Base-by-base conservation (phyloP, 2,888 invertebrate genomes). In the Rhingia campestris region DNA sequence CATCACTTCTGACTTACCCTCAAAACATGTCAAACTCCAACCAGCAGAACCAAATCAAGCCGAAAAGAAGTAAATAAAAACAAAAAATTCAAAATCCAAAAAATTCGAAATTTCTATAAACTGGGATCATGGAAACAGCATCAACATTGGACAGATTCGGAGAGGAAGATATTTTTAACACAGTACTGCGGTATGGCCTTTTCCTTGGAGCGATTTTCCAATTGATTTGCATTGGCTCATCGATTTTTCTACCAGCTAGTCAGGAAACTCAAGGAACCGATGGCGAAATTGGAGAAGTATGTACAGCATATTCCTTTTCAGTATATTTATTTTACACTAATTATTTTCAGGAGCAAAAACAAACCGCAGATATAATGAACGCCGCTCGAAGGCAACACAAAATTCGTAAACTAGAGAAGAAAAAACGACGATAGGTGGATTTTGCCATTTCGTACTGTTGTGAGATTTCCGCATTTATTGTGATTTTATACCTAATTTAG, bases 151-250 rank as follows among this genome's bases (percentile, higher is more conserved):
- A 89, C 63, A 90, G 89, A 86, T 90, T 89, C 66, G 89, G 86
- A 1, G 89, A 90, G 33, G 95, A 95, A 91, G 95, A 95, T 89
- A 91, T 95, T 87, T 93, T 96, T 88, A 95, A 95, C 82, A 94
- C 94, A 12, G 92, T 96, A 77, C 93, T 97, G 37, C 93, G 96
- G 39, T 96, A 95, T 90, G 97, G 97, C 10, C 92, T 97, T 4
- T 97, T 97, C 88, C 92, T 97, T 43, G 97, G 97, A 4, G 97
- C 97, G 12, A 93, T 96, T n/a, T 97, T 97, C 89, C 97, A 97
- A 91, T 91, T 97, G 72, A 92, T 95, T 30, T 97, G 97, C 89
- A 93, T 98, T 85, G 93, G 95, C 61, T 96, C 97, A 22, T 96
- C 97, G 86, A 94, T 97, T 58, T 94, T 96, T 77, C 93, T 96